Conservation (phyloP, 2,888 invertebrate genomes). For the Cylloceria caligata region DNA sequence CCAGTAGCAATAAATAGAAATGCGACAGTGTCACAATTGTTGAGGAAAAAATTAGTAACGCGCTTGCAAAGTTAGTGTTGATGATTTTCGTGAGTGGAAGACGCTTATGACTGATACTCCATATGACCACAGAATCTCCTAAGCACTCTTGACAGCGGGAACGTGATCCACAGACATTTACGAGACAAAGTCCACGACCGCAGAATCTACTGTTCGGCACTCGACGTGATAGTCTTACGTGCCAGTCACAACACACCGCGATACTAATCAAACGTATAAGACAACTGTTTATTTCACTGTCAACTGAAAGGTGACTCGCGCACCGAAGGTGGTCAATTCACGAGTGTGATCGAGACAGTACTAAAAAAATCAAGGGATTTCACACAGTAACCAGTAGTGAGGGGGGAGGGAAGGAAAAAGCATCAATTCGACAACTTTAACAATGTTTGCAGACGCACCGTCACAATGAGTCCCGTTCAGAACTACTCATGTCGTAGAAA, state of each 20-base stretch:
- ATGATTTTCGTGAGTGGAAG: constrained; percentile 56
- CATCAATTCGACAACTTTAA: background rate
- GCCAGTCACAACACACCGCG: constrained; percentile 44
- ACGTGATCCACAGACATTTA: constrained; percentile 45
- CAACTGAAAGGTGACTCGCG: background rate
- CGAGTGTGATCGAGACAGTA: background rate
- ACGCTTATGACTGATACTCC: constrained; percentile 52
- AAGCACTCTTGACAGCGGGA: constrained; percentile 9
- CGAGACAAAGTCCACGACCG: constrained; percentile 20
- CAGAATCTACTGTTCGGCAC: constrained; percentile 16
- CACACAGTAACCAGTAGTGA: background rate
- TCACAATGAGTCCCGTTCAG: background rate
- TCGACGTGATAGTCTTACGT: constrained; percentile 46
- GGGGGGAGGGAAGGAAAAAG: background rate
- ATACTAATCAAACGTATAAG: constrained; percentile 45
- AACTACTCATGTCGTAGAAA: background rate
- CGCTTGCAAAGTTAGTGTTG: background rate
- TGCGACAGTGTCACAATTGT: background rate
- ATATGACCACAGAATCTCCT: constrained; percentile 19
- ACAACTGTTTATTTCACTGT: constrained; percentile 9
- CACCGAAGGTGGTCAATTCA: background rate
- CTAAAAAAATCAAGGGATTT: constrained; percentile 1
- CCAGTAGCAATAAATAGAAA: too few species aligned
- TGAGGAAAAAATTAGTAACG: background rate
- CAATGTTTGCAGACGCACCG: constrained; percentile 10